These are phyloP conservation scores for Amphibalanus amphitrite DNA, from an alignment of 1,140 invertebrate species.

Conservation along the genomic window DNA sequence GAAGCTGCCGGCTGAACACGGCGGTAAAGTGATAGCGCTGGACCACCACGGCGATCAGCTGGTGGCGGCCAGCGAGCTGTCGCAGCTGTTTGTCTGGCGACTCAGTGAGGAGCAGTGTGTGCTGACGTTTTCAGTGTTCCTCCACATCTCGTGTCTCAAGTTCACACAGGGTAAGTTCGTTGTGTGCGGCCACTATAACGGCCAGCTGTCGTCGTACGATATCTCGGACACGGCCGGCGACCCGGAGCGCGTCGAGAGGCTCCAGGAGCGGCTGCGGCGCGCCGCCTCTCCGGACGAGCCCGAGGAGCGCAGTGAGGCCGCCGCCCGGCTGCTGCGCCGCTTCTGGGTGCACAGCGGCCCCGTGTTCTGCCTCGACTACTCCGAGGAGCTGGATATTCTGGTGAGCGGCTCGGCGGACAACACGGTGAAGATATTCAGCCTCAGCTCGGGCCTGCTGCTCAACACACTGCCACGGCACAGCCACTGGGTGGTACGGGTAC, in stretches of 20 bases:
- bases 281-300: not conserved
- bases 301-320: not conserved
- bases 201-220: conserved; percentile 15
- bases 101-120: conserved; percentile 2
- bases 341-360: conserved; percentile 28
- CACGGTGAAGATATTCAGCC: conserved; percentile 29
- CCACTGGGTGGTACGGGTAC: conserved; percentile 19
- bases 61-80: not conserved
- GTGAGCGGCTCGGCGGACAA: conserved; percentile 29
- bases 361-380: conserved; percentile 29
- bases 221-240: not conserved
- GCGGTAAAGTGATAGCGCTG: not conserved
- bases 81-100: not conserved
- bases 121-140: conserved; percentile 16
- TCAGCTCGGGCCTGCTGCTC: conserved; percentile 25
- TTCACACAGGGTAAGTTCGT: conserved; percentile 17
- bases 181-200: conserved; percentile 20
- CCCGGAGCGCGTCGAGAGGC: not conserved
- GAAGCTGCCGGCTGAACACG: not conserved
- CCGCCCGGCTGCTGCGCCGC: conserved; percentile 18
- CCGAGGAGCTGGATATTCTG: conserved; percentile 27
- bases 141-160: conserved; percentile 19
- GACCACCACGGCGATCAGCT: not conserved
- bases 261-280: not conserved
- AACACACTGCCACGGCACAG: conserved; percentile 27